A percentile compares a stretch with the other conserved stretches of the same genome.
Conservation (phyloP, 2,797 vertebrate species). For the Sibirionetta formosa region DNA sequence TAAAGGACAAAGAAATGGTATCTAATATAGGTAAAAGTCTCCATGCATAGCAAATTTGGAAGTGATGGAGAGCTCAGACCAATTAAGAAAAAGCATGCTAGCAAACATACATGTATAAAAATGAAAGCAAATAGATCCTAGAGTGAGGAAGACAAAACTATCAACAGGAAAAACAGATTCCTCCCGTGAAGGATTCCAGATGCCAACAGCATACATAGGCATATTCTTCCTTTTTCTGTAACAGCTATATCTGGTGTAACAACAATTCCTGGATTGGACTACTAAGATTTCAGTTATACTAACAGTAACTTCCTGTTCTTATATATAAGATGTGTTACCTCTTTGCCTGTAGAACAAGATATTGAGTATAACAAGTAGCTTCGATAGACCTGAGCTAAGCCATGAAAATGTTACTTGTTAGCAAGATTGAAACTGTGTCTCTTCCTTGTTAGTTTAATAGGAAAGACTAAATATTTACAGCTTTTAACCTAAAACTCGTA, state of each 20-base stretch:
- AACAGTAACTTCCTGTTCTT: background rate
- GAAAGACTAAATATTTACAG: background rate
- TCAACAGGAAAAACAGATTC: fast-evolving
- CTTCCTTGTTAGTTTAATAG: background rate
- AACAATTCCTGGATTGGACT: background rate
- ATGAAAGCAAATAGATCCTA: background rate
- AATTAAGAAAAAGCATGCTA: background rate
- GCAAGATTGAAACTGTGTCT: background rate
- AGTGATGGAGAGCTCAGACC: background rate
- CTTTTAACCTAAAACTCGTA: background rate
- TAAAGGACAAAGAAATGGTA: background rate
- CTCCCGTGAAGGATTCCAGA: background rate
- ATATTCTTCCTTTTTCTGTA: background rate
- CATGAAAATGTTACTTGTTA: background rate
- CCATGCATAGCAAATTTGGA: fast-evolving
- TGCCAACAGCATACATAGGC: background rate
- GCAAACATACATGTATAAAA: background rate
- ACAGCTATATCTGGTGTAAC: background rate
- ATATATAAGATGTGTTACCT: background rate
- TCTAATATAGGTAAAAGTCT: background rate
- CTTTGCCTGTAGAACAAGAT: background rate
- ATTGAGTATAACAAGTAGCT: background rate
- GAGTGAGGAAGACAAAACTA: background rate
- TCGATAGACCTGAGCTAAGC: background rate
- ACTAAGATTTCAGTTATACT: background rate